Percentiles rank a stretch among this genome's conserved stretches.
Conservation (phyloP, 2,888 invertebrate species). For the Athetis lepigone region DNA sequence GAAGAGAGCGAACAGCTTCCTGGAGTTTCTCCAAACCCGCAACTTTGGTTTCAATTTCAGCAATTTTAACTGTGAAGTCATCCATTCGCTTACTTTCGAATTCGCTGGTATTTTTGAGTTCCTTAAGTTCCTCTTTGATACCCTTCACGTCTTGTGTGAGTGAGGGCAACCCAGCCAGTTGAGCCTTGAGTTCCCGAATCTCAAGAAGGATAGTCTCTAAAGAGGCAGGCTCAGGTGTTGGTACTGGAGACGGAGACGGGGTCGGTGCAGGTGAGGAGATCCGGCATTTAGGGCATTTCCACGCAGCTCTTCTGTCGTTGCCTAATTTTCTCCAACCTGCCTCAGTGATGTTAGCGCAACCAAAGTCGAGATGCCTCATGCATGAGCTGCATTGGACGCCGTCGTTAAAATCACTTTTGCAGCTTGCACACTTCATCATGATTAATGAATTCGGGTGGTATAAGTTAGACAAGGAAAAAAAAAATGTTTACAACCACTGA, state of each 20-base stretch:
- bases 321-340: slow-evolving; percentile 10
- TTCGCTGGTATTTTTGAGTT: slow-evolving; percentile 27
- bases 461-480: background rate
- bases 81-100: slow-evolving; percentile 16
- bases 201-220: slow-evolving; percentile 46
- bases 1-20: slow-evolving; percentile 15
- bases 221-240: slow-evolving; percentile 13
- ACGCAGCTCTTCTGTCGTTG: slow-evolving; percentile 25
- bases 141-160: slow-evolving; percentile 33
- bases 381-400: slow-evolving; percentile 47
- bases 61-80: slow-evolving; percentile 16
- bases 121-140: slow-evolving; percentile 40
- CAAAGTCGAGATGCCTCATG: slow-evolving; percentile 43
- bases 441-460: no score
- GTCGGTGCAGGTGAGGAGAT: slow-evolving; percentile 3
- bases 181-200: slow-evolving; percentile 44
- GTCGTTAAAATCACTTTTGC: slow-evolving; percentile 27
- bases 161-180: slow-evolving; percentile 34
- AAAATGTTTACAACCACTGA: slow-evolving; percentile 3
- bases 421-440: slow-evolving; percentile 37
- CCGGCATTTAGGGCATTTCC: slow-evolving; percentile 48
- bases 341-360: slow-evolving; percentile 29
- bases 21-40: slow-evolving; percentile 27
- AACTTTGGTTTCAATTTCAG: slow-evolving; percentile 20
- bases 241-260: background rate